Percentiles rank a stretch among this genome's conserved stretches.
These are phyloP conservation scores for Stratiomys singularior DNA, from an alignment of 2,888 invertebrate species.

Conservation along the genomic window DNA sequence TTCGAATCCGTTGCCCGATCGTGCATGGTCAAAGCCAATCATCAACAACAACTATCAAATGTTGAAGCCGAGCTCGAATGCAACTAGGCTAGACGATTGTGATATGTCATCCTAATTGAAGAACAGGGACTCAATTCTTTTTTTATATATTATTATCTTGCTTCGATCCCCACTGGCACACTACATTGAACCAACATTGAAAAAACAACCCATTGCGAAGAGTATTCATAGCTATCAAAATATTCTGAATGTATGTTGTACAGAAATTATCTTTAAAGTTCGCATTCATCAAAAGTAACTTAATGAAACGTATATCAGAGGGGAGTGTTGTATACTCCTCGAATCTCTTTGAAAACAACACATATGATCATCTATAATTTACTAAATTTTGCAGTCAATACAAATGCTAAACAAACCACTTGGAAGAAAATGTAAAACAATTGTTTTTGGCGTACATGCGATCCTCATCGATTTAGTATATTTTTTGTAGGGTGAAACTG, in stretches of 20 bases:
- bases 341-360: neutral
- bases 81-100: slow-evolving; percentile 54
- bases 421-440: neutral
- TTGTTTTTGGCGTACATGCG: slow-evolving; percentile 12
- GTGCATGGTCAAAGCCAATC: slow-evolving; percentile 87
- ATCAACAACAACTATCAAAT: slow-evolving; percentile 64
- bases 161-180: too few species aligned
- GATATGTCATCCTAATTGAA: neutral
- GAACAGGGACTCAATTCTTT: too few species aligned
- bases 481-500: slow-evolving; percentile 1
- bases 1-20: slow-evolving; percentile 97
- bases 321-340: too few species aligned
- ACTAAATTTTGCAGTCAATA: neutral
- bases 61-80: slow-evolving; percentile 63
- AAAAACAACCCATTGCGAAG: too few species aligned
- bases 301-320: too few species aligned
- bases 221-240: too few species aligned
- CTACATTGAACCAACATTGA: too few species aligned
- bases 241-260: too few species aligned
- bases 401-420: neutral
- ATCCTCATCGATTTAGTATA: slow-evolving; percentile 2
- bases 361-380: neutral
- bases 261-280: too few species aligned
- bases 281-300: too few species aligned
- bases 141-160: too few species aligned